Base-by-base conservation (phyloP, 1,140 invertebrate species). In the Mactra quadrangularis region DNA sequence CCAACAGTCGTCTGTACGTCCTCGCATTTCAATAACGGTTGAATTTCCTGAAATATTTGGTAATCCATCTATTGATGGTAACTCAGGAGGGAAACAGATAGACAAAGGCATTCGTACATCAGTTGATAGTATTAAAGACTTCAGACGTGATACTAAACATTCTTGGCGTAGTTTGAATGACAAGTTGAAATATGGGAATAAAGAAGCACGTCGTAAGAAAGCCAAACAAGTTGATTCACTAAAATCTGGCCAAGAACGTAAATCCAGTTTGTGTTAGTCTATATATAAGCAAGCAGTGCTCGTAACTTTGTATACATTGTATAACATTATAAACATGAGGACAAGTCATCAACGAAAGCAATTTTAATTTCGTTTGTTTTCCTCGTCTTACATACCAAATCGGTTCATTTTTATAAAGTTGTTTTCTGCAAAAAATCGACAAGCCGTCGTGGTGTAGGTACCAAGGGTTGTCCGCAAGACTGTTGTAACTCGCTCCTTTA, bases 241-340 rank as follows among this genome's bases (percentile, higher is more conserved):
- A 2, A 15, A 22, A 41, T 0, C 35, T 2, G 31, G 3, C 1
- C 27, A 29, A 29, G 45, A 15, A 19, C 25, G 64, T 17, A 68
- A 68, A 29, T 68, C 17, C 27, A 68, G 64, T 68, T 31, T 68
- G 25, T 68, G 64, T 68, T 68, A 68, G 35, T n/a, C n/a, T n/a
- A n/a, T n/a, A n/a, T n/a, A n/a, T n/a, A n/a, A n/a, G n/a, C n/a
- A n/a, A n/a, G n/a, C n/a, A n/a, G n/a, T n/a, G n/a, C n/a, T n/a
- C n/a, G n/a, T n/a, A n/a, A n/a, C n/a, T n/a, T n/a, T n/a, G n/a
- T n/a, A n/a, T n/a, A n/a, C n/a, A n/a, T n/a, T n/a, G n/a, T n/a
- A n/a, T n/a, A n/a, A n/a, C n/a, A n/a, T n/a, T n/a, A n/a, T n/a
- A n/a, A n/a, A n/a, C n/a, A n/a, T n/a, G n/a, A n/a, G n/a, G n/a